These are phyloP conservation scores for Ophion slaviceki DNA, from an alignment of 2,888 invertebrate genomes.

Conservation along the genomic window DNA sequence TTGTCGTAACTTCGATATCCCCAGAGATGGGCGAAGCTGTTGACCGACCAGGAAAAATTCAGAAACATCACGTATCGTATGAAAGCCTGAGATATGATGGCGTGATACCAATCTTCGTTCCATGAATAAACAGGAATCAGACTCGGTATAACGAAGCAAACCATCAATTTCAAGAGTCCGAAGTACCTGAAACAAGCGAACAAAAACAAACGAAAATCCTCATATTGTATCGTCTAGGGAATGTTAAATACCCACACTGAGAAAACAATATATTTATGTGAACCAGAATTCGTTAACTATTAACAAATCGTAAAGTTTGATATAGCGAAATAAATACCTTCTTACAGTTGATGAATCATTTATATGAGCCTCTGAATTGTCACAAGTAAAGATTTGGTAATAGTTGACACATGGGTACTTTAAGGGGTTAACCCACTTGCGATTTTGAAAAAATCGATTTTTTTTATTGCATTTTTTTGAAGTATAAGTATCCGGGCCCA, in stretches of 20 bases:
- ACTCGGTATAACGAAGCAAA: slow-evolving; percentile 86
- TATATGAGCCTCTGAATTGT: no score
- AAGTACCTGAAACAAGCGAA: slow-evolving; percentile 82
- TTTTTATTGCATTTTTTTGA: no score
- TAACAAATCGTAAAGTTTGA: no score
- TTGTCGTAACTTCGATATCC: slow-evolving; percentile 79
- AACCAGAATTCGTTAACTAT: no score
- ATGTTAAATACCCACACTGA: neutral
- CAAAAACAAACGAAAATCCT: neutral
- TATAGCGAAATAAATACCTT: no score
- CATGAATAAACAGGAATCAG: slow-evolving; percentile 85
- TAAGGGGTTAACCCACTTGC: no score
- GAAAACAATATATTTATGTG: no score
- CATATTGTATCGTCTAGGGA: neutral
- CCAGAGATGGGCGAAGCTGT: slow-evolving; percentile 86
- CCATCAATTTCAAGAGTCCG: slow-evolving; percentile 84
- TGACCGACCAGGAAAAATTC: slow-evolving; percentile 86
- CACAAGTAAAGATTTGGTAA: no score
- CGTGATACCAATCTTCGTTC: slow-evolving; percentile 84
- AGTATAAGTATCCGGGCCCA: no score
- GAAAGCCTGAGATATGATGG: slow-evolving; percentile 84
- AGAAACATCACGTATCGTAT: slow-evolving; percentile 84
- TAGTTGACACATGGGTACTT: no score
- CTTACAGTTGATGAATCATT: no score
- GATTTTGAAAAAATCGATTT: no score